Conservation (phyloP, 2,797 vertebrate genomes). For the Onychomys leucogaster region DNA sequence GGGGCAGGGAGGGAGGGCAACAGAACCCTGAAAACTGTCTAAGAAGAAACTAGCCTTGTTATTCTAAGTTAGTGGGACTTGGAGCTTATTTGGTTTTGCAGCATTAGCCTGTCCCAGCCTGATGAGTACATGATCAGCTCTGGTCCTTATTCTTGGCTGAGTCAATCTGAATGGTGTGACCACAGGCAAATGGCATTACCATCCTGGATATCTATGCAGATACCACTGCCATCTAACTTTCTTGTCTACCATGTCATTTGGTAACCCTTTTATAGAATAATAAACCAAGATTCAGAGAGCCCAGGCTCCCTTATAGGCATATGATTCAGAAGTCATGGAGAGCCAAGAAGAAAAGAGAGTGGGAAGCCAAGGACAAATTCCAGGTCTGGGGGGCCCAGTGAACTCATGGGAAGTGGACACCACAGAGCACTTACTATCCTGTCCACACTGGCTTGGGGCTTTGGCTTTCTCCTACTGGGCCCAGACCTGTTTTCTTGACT, state of each 20-base stretch:
- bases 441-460: neutral
- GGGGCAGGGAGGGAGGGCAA: rapidly evolving
- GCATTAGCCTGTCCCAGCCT: neutral
- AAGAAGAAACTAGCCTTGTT: neutral
- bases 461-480: neutral
- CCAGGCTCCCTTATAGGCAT: neutral
- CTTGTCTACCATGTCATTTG: neutral
- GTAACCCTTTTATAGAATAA: neutral
- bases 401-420: rapidly evolving
- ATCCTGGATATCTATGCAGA: neutral
- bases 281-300: neutral
- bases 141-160: neutral
- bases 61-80: rapidly evolving
- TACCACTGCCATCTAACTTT: rapidly evolving
- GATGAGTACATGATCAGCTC: neutral
- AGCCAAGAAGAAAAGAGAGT: rapidly evolving
- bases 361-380: too few relatives aligned
- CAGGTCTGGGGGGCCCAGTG: too few relatives aligned
- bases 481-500: neutral
- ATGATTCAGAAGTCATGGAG: neutral
- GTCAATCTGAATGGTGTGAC: neutral
- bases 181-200: rapidly evolving
- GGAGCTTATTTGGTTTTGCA: neutral
- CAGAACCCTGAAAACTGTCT: neutral
- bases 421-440: too few relatives aligned